phyloP scores from a whole-genome alignment of 2,797 vertebrate species.

The Tauraco hartlaubi region DNA sequence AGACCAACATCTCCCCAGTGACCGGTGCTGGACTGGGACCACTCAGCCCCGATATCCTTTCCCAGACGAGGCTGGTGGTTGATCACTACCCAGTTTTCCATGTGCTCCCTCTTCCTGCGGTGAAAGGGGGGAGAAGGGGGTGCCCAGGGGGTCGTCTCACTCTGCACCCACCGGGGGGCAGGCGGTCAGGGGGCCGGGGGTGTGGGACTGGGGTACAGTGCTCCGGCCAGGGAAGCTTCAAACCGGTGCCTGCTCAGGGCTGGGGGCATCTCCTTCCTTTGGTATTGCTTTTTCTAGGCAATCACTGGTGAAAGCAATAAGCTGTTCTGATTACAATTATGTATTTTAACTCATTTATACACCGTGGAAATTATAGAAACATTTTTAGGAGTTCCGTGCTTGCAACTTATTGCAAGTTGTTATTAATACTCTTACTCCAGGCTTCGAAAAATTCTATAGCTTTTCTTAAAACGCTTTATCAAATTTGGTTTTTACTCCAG shows the following conservation, averaged over 20 bases:
- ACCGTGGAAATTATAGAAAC: background rate
- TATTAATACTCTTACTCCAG: accelerated
- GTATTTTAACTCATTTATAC: background rate
- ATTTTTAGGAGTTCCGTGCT: background rate
- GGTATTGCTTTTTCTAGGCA: background rate
- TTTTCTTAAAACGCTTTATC: accelerated
- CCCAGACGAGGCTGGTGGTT: background rate
- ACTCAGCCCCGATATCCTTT: accelerated
- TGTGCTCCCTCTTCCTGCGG: too few relatives aligned
- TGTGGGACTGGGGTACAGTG: accelerated
- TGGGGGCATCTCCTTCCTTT: background rate
- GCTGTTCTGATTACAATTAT: background rate
- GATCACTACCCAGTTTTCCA: background rate
- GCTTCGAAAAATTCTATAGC: too few relatives aligned
- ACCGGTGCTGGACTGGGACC: accelerated
- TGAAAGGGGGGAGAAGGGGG: background rate
- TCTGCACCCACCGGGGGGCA: background rate
- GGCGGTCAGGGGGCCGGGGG: too few relatives aligned
- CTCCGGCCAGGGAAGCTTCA: accelerated
- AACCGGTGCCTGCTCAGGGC: background rate
- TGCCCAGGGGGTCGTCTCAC: accelerated
- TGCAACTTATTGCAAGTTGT: background rate
- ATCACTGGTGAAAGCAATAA: background rate
- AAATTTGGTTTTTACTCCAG: background rate
- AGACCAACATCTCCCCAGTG: accelerated